Evolutionary conservation across 53 echinoderm and acorn worm species (phyloP), one percentile per base, ranked within the genome.

Genomic region (Echinometra lucunter): DNA sequence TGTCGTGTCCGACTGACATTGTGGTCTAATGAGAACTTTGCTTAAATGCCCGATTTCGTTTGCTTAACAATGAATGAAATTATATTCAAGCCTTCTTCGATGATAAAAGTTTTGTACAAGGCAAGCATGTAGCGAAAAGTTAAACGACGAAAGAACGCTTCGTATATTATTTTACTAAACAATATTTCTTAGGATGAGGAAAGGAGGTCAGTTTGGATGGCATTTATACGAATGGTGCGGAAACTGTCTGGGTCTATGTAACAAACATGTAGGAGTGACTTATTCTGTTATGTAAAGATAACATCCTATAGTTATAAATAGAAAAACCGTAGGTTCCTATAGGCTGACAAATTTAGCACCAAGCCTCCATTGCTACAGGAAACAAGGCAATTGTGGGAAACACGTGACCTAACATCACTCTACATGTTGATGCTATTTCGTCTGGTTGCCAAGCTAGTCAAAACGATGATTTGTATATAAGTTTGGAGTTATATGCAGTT

Each of bases 391-490:
- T 69, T 69, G 69, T 69, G 18, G 28, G 53, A 85, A 85, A 85
- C 85, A 85, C 49, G 53, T 85, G 53, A 85, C 49, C 4, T 47
- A 28, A 85, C 49, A 19, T 85, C 85, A 85, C 85, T 49, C 49
- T 47, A 85, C 49, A 85, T 85, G 45, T 28, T 28, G 85, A 47
- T 30, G 85, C 28, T 49, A 21, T 18, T 47, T 28, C 10, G n/a
- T 85, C 49, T 78, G 23, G 42, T 78, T 78, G 78, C 42, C 78
- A 78, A 42, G 78, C 35, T 78, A 1, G 38, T 23, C 37, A 13
- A 40, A 40, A 19, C 42, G 38, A 78, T 78, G 78, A 78, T 78
- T 17, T 40, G 17, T 38, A 19, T 21, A 69, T 69, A 0, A 69
- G 78, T 23, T 78, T 40, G 78, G 42, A 42, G 38, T 69, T 30